Evolutionary conservation across 1,140 invertebrate species (phyloP).

Genomic region (Saxidomus purpurata): DNA sequence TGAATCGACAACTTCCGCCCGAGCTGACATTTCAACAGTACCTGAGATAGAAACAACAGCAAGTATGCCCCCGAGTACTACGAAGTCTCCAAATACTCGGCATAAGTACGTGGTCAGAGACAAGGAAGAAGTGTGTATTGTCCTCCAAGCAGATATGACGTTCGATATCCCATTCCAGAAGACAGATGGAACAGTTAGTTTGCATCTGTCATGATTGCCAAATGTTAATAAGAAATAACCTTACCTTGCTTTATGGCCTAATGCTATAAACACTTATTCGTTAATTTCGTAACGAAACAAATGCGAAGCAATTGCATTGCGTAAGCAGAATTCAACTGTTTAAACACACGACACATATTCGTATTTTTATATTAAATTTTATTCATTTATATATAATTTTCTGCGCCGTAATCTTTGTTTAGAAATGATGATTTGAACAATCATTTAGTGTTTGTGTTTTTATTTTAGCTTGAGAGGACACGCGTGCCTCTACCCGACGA

Average conservation of each 20-base stretch:
- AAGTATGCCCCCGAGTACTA: neutral
- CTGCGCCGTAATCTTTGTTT: too few species aligned
- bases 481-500: neutral
- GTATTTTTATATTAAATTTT: too few species aligned
- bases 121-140: conserved; percentile 10
- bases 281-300: too few species aligned
- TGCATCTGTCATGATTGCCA: neutral
- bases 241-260: too few species aligned
- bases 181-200: neutral
- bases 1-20: neutral
- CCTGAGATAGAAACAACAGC: neutral
- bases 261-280: too few species aligned
- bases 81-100: neutral
- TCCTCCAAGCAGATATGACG: neutral
- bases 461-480: too few species aligned
- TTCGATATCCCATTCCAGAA: conserved; percentile 14
- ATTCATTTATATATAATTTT: too few species aligned
- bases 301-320: too few species aligned
- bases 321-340: too few species aligned
- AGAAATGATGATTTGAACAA: too few species aligned
- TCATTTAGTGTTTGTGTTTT: too few species aligned
- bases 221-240: neutral
- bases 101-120: neutral
- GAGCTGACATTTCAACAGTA: neutral
- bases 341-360: too few species aligned